Evolutionary conservation across 2,888 invertebrate species (phyloP), one percentile per base, ranked within the genome.

Genomic region (Eristalis pertinax): DNA sequence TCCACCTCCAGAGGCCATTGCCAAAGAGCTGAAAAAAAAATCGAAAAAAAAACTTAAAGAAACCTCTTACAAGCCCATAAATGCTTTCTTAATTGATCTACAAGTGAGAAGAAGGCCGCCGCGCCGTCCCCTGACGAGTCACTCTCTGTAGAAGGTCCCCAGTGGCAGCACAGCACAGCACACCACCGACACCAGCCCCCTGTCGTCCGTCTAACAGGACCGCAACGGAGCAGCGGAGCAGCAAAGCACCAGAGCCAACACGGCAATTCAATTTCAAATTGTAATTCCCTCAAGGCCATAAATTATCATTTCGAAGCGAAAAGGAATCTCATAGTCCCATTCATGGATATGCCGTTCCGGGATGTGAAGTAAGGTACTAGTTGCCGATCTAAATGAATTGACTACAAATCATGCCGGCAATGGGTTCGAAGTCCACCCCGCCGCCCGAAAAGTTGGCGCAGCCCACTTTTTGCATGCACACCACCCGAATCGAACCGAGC

Each of bases 321-420:
- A 80, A 84, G 58, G 88, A 88, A 88, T 88, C 88, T 78, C 84
- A 70, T 84, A 84, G 88, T 81, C 84, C 84, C 88, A 84, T 88
- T 81, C 84, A 81, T 81, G 77, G 84, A 77, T 88, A 70, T 78
- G 50, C 50, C 60, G 26, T 81, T 80, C 84, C 81, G 70, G 50
- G 43, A 8, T 22, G 29, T 50, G 58, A 24, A 35, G 72, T 56
- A 68, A 67, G 68, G 84, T 84, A 88, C 80, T 88, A 87, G 87
- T 84, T 84, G 84, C 88, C 88, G 88, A 88, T 88, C 88, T 88
- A 88, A 88, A 88, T 88, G 88, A 88, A 88, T 88, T 88, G 88
- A 88, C 88, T 88, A 88, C 88, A 88, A 88, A 88, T 88, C 88
- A 88, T 84, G 88, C 84, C 74, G 84, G 80, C 84, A 84, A 81